Conservation (phyloP, 2,888 invertebrate genomes). For the Polyommatus icarus region DNA sequence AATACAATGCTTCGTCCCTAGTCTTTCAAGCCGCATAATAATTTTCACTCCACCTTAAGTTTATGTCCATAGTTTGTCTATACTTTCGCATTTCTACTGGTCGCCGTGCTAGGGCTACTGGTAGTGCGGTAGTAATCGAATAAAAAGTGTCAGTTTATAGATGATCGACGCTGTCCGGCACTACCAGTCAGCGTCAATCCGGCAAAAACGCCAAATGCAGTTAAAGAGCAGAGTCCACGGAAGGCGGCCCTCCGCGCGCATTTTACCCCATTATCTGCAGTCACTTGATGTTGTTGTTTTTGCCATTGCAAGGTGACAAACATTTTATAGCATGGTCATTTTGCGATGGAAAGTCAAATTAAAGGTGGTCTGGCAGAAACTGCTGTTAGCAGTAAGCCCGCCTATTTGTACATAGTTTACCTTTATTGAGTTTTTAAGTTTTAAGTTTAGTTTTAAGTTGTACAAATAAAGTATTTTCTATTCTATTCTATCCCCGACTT, state of each 20-base stretch:
- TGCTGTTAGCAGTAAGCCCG: too few relatives aligned
- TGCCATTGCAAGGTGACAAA: background rate
- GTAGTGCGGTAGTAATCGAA: background rate
- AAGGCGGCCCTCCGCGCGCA: slow-evolving; percentile 47
- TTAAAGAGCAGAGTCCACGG: slow-evolving; percentile 56
- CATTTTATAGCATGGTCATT: background rate
- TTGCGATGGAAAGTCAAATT: background rate
- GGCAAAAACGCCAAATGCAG: slow-evolving; percentile 44
- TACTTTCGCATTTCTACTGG: too few relatives aligned
- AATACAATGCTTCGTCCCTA: too few relatives aligned
- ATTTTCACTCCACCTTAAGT: too few relatives aligned
- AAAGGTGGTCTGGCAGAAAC: too few relatives aligned
- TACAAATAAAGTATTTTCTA: too few relatives aligned
- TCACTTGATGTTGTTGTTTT: slow-evolving; percentile 36
- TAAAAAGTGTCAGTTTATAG: slow-evolving; percentile 19
- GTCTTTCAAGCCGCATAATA: too few relatives aligned
- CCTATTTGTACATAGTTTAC: too few relatives aligned
- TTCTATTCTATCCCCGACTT: background rate
- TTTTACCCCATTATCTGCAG: slow-evolving; percentile 52
- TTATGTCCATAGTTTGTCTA: too few relatives aligned
- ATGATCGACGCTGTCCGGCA: slow-evolving; percentile 27
- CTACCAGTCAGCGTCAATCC: slow-evolving; percentile 25
- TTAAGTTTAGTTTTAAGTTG: too few relatives aligned
- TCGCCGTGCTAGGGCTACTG: too few relatives aligned
- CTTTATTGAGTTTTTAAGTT: too few relatives aligned